Conservation (phyloP, 2,797 vertebrate genomes). For the Brotula barbata region DNA sequence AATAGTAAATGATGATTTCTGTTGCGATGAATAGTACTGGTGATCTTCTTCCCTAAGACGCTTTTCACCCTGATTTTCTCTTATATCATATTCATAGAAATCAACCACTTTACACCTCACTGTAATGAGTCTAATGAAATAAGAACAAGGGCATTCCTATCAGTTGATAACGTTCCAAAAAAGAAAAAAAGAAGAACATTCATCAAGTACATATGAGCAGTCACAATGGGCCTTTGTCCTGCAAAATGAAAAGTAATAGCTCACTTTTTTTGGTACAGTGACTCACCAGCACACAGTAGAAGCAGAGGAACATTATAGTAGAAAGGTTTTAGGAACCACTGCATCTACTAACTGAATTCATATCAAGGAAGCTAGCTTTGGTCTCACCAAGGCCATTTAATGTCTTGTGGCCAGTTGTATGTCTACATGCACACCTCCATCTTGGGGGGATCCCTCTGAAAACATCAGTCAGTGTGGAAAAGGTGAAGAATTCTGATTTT, state of each 20-base stretch:
- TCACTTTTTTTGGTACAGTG: background rate
- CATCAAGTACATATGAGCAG: background rate
- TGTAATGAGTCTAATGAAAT: constrained; percentile 31
- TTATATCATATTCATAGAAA: constrained; percentile 21
- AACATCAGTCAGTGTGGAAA: constrained; percentile 22
- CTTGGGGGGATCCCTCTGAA: constrained; percentile 6
- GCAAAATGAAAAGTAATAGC: constrained; percentile 10
- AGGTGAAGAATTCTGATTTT: too few relatives aligned
- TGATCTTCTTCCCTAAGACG: too few relatives aligned
- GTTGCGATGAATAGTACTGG: too few relatives aligned
- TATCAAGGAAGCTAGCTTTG: constrained; percentile 23
- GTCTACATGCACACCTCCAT: constrained; percentile 2
- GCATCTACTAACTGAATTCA: constrained; percentile 11
- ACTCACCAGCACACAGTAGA: background rate
- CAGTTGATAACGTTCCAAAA: constrained; percentile 10
- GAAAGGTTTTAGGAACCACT: constrained; percentile 5
- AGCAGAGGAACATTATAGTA: background rate
- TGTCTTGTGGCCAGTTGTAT: background rate
- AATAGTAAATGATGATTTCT: too few relatives aligned
- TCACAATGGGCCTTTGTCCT: constrained; percentile 1
- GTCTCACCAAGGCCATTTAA: constrained; percentile 19
- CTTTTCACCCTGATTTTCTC: constrained; percentile 1
- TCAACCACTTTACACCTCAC: background rate
- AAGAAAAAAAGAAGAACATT: constrained; percentile 12
- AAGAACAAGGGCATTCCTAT: constrained; percentile 3